These are phyloP conservation scores for Trematocara macrostoma DNA, from an alignment of 2,113 vertebrate genomes.

Conservation along the genomic window DNA sequence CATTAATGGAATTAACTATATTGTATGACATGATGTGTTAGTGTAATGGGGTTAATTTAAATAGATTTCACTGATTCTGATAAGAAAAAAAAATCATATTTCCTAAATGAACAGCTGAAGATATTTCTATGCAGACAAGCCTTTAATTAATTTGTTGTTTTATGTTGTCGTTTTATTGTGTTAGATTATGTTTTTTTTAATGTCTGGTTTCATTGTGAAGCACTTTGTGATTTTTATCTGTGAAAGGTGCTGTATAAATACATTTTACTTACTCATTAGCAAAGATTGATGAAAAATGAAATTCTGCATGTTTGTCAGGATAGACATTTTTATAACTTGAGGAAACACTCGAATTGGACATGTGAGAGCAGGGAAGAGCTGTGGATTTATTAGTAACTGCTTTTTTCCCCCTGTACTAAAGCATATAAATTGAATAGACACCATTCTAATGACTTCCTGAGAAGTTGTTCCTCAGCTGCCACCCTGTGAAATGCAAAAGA, in stretches of 20 bases:
- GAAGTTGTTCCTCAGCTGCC: not conserved
- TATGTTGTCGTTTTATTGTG: not conserved
- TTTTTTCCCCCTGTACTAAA: not conserved
- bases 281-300: not conserved
- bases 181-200: not conserved
- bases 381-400: not conserved
- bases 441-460: conserved; percentile 5
- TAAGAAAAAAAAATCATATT: not conserved
- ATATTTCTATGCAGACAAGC: not conserved
- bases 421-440: not conserved
- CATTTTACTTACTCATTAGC: not conserved
- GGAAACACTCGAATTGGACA: not conserved
- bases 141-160: not conserved
- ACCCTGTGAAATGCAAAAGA: conserved; percentile 15
- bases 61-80: not conserved
- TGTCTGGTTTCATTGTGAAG: not conserved
- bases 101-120: not conserved
- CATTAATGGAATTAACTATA: not conserved
- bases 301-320: not conserved
- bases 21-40: not conserved
- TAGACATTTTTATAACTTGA: not conserved
- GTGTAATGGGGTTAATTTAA: not conserved
- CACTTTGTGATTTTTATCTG: not conserved
- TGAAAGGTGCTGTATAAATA: not conserved
- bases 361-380: not conserved